Evolutionary conservation across 1,140 invertebrate genomes (phyloP).

Genomic region (Heliconius hermathena): DNA sequence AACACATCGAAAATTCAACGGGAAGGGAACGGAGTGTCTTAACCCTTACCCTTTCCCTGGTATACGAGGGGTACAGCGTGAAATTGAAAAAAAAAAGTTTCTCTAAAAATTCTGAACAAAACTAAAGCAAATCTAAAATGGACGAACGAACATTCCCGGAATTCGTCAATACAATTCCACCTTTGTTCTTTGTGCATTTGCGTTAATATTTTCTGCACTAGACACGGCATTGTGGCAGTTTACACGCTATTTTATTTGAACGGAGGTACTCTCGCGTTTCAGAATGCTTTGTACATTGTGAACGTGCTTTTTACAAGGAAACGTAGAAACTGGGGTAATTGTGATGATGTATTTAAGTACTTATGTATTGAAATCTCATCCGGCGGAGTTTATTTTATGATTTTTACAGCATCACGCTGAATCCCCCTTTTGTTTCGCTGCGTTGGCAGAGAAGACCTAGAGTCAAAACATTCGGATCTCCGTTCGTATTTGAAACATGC

Average conservation of each 20-base stretch:
- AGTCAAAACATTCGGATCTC: no score
- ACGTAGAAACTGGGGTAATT: background rate
- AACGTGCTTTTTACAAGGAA: background rate
- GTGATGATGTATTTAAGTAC: background rate
- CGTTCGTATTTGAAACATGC: no score
- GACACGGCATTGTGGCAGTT: background rate
- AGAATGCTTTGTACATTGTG: background rate
- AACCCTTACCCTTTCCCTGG: no score
- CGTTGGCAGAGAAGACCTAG: no score
- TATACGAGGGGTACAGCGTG: no score
- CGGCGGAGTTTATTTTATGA: no score
- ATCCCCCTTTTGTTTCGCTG: no score
- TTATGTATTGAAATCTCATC: no score
- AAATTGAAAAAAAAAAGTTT: no score
- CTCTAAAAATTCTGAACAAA: background rate
- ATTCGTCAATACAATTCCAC: constrained; percentile 8
- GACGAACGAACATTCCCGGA: background rate
- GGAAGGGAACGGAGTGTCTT: no score
- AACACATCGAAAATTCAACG: no score
- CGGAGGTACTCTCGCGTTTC: background rate
- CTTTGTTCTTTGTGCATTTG: constrained; percentile 2
- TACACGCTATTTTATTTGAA: constrained; percentile 5
- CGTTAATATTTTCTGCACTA: constrained; percentile 4
- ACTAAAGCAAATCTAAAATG: constrained; percentile 1
- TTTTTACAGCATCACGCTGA: no score